Evolutionary conservation across 2,888 invertebrate genomes (phyloP), one percentile per base, ranked within the genome.

Genomic region (Herminia tarsipennalis): DNA sequence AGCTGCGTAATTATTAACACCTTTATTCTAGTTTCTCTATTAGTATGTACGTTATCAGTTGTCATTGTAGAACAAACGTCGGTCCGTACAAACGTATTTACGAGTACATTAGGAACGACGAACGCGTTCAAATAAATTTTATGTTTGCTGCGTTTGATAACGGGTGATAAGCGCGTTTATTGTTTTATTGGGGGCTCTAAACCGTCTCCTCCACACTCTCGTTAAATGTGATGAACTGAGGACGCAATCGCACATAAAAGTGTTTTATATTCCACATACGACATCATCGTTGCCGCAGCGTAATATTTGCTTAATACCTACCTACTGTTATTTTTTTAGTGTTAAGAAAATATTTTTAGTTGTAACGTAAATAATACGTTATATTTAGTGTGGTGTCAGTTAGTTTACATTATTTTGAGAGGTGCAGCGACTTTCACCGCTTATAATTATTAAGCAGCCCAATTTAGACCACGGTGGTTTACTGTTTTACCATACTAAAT

Each of bases 111-210:
- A 63, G 53, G 34, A 54, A 78, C 80, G 72, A 70, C 66, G 65
- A 64, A 76, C 75, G 63, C 70, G 85, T 81, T 74, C 86, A 87
- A 87, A 87, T 85, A 87, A 77, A 83, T 79, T 84, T 72, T 70
- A 81, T 86, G 85, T 86, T 86, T 86, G 86, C 81, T 76, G 73
- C 69, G 47, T 80, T 78, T 86, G 86, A 87, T 86, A 87, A 83
- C 76, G 66, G 51, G 72, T 83, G 89, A 89, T 89, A 90, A 89
- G 77, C 68, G 66, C 76, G 77, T 79, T 85, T 84, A 89, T 90
- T 88, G 90, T 89, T 90, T 90, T 89, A 90, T 88, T 86, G 85
- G 76, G 56, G 78, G 87, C 73, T 78, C 82, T 69, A 66, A 69
- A 69, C 66, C 58, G 60, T 66, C 61, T 68, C 54, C 57, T 63